Evolutionary conservation across 1,140 invertebrate genomes (phyloP), one percentile per base, ranked within the genome.

Genomic region (Portunus trituberculatus): DNA sequence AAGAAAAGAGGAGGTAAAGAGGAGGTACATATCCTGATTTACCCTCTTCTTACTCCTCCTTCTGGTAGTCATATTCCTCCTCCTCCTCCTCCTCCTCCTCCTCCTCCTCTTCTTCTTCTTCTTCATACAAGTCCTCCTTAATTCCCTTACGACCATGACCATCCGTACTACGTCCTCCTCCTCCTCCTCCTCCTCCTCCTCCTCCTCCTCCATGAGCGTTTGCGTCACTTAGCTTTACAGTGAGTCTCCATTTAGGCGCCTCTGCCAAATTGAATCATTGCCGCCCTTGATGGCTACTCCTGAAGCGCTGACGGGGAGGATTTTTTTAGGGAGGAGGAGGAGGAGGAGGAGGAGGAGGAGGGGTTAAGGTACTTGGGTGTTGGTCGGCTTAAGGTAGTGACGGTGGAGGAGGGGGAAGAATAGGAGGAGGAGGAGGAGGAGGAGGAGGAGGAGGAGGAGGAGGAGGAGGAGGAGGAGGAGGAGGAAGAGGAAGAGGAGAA

Each of bases 211-310:
- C n/a, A 76, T 76, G 67, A n/a, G 25, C 0, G 67, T 76, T 25
- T 76, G 67, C 67, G 20, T 76, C 67, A 76, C 20, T 76, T 76
- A 76, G 0, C 67, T n/a, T 76, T n/a, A 76, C 67, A 76, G 67
- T 76, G 67, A n/a, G 67, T 76, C 67, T 76, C 67, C 67, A 76
- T 76, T 76, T 76, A 76, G 67, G 67, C 67, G 67, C 20, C 67
- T 1, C 4, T 12, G 67, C 67, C 67, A 76, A 76, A 76, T 76
- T 76, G 67, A 76, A 76, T 76, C 67, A 76, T 25, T 76, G 67
- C 12, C 16, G 12, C 20, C 67, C 67, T 7, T 7, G 67, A 76
- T 76, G 67, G 67, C 67, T 76, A 76, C 67, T 76, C 67, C 25
- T n/a, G 25, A 76, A 76, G 67, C 25, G 67, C 20, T n/a, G 67